These are phyloP conservation scores for Drosophila virilis DNA, from an alignment of 1,140 invertebrate genomes.

Conservation along the genomic window DNA sequence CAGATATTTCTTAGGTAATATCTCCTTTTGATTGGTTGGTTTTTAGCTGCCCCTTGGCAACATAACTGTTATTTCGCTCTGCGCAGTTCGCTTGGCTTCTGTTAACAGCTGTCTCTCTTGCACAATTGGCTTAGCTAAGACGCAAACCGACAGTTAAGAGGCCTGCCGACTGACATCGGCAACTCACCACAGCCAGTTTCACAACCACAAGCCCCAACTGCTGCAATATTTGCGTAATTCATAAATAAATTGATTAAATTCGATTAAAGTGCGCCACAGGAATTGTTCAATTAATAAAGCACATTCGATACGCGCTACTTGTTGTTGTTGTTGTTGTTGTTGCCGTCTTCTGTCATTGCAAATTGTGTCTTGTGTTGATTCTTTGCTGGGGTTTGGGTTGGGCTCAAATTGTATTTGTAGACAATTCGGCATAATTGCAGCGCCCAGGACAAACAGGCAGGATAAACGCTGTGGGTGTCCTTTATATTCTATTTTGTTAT, in stretches of 20 bases:
- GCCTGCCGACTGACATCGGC: background rate
- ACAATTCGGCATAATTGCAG: conserved; percentile 81
- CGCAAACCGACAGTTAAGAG: conserved; percentile 11
- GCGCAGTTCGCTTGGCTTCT: background rate
- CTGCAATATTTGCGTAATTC: conserved; percentile 58
- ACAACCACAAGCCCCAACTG: conserved; percentile 15
- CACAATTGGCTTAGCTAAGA: background rate
- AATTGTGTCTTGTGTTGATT: conserved; percentile 54
- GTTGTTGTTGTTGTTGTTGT: conserved; percentile 7
- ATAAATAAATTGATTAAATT: conserved; percentile 76
- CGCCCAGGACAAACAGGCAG: conserved; percentile 33
- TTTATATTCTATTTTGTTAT: background rate
- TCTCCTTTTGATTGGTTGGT: background rate
- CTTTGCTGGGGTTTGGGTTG: conserved; percentile 13
- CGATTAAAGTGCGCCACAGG: conserved; percentile 63
- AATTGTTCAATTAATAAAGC: conserved; percentile 48
- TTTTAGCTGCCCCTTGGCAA: background rate
- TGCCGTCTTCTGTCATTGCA: conserved; percentile 34
- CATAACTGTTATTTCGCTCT: conserved; percentile 3
- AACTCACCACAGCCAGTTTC: conserved; percentile 30
- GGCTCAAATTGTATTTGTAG: conserved; percentile 74
- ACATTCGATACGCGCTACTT: conserved; percentile 26
- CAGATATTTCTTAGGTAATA: background rate
- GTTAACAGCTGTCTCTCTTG: background rate
- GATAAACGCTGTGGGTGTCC: conserved; percentile 41